Evolutionary conservation across 2,797 vertebrate species (phyloP).

Genomic region (Calcarius lapponicus): DNA sequence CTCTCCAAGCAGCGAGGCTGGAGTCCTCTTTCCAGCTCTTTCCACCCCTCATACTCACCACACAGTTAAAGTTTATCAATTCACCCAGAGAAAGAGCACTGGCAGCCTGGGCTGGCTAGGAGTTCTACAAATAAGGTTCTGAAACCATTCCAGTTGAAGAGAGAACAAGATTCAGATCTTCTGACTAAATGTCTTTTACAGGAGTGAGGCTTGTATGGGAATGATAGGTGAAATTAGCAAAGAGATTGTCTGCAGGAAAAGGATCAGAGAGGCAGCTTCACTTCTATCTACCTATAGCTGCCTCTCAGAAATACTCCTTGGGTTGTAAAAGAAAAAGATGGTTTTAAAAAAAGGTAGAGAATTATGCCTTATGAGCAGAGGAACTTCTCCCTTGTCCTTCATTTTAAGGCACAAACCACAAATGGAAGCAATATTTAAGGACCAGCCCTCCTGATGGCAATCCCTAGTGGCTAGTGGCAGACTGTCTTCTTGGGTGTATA

Average conservation of each 20-base stretch:
- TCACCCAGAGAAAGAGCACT: neutral
- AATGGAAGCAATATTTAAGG: neutral
- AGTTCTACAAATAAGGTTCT: neutral
- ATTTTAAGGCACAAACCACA: neutral
- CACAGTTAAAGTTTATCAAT: neutral
- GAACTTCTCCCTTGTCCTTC: neutral
- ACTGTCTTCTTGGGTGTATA: rapidly evolving
- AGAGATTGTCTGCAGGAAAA: neutral
- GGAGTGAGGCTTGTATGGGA: rapidly evolving
- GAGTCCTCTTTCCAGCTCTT: neutral
- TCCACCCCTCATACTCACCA: neutral
- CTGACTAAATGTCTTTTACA: neutral
- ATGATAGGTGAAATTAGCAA: neutral
- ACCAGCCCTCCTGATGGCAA: neutral
- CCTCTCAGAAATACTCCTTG: neutral
- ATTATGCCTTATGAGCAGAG: neutral
- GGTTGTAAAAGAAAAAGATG: neutral
- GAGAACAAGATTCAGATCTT: neutral
- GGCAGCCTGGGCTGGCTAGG: neutral
- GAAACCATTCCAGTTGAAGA: neutral
- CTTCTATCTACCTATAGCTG: neutral
- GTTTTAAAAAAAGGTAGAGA: rapidly evolving
- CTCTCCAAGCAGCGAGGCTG: neutral
- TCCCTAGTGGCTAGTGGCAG: neutral
- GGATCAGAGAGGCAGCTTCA: neutral